Evolutionary conservation across 2,888 invertebrate genomes (phyloP).

Genomic region (Cataglyphis livida): DNA sequence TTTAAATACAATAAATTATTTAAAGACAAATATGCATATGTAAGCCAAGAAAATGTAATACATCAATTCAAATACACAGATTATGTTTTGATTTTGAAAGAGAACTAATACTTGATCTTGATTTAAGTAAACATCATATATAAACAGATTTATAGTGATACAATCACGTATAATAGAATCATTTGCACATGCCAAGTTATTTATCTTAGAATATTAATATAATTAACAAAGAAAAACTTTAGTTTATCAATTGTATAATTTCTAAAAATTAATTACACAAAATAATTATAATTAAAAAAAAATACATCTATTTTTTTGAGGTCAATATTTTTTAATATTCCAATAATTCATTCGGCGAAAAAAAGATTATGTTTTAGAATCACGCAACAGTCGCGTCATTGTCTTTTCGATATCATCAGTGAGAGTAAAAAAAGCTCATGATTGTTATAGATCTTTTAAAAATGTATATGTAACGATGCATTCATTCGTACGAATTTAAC

Average conservation of each 20-base stretch:
- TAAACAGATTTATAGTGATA: neutral
- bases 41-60: neutral
- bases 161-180: neutral
- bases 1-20: neutral
- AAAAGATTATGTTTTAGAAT: neutral
- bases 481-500: conserved; percentile 33
- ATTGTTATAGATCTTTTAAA: neutral
- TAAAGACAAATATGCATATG: neutral
- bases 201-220: neutral
- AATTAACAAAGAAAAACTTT: neutral
- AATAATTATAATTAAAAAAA: conserved; percentile 7
- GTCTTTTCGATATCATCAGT: neutral
- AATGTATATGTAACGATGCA: conserved; percentile 30
- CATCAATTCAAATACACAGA: too few relatives aligned
- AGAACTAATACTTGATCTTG: neutral
- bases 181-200: neutral
- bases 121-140: neutral
- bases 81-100: neutral
- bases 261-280: neutral
- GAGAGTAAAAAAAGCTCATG: neutral
- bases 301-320: neutral
- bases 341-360: neutral
- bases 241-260: neutral
- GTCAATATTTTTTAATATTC: neutral
- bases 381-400: neutral